Evolutionary conservation across 2,113 vertebrate genomes (phyloP), one percentile per base, ranked within the genome.

Genomic region (Larimichthys polyactis): DNA sequence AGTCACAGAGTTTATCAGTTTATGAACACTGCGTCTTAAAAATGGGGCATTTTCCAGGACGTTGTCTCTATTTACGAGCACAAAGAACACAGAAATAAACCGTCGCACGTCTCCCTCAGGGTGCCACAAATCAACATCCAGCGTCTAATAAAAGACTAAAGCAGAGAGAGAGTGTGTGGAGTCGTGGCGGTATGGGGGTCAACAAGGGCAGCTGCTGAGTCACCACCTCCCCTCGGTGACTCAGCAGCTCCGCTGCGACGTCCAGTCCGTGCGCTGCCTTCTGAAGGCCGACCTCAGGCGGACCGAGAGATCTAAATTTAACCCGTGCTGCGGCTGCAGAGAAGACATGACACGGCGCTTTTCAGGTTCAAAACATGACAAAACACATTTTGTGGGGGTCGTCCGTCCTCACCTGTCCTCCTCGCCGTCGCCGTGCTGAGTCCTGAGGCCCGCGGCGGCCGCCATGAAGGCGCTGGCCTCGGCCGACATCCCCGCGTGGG

Each of bases 371-470:
- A 40, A 40, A 40, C 7, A 36, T 7, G 32, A 36, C 32, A 36
- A 7, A 71, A 68, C 16, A 73, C 32, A 11, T 1, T 60, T 20
- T 43, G 58, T 11, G 44, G 19, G 44, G 19, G 44, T 6, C 9
- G 11, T 63, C 54, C 11, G 11, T 66, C 63, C 97, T 99, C 96
- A 99, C 98, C 98, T 98, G 94, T 99, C 98, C 1, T 99, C 97
- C 87, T 99, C 98, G 84, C 96, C 96, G 91, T 98, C 97, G 67
- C 95, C 95, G 0, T 97, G 96, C 86, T 97, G 96, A 89, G 93
- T 96, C 95, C 97, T 96, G 93, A 98, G 95, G 80, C 97, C 97
- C 0, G 96, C 94, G 12, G 96, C 94, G 19, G 95, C 95, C 0
- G 93, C 95, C 90, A 93, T 92, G 68, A 97, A 73, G 66, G 96